Conservation (phyloP, 1,140 invertebrate species). For the Cotesia chilonis region DNA sequence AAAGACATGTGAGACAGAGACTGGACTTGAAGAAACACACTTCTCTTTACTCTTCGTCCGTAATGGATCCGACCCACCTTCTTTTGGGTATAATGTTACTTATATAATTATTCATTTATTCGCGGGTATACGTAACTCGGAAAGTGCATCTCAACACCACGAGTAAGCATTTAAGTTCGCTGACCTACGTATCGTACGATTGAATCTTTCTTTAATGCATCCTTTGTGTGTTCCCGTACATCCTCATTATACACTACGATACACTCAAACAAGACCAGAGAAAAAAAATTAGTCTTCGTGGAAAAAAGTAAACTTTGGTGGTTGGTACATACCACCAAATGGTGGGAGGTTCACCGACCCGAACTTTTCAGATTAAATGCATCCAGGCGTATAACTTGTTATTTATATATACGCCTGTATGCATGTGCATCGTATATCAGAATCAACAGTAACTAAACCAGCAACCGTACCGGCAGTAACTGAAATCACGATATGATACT, state of each 20-base stretch:
- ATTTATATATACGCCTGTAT: background rate
- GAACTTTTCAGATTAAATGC: constrained; percentile 43
- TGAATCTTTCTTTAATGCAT: constrained; percentile 32
- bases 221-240: constrained; percentile 28
- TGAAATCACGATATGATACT: constrained; percentile 6
- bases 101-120: no score
- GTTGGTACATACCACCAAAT: background rate
- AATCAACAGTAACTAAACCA: background rate
- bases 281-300: constrained; percentile 24
- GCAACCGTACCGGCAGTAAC: background rate
- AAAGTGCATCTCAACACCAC: constrained; percentile 7
- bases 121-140: background rate
- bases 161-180: constrained; percentile 7
- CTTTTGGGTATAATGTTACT: constrained; percentile 16
- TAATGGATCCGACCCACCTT: constrained; percentile 2
- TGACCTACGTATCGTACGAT: constrained; percentile 25
- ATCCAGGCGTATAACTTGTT: constrained; percentile 37
- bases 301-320: constrained; percentile 28
- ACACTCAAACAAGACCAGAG: constrained; percentile 7
- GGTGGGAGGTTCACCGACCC: constrained; percentile 26
- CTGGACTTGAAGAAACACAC: no score
- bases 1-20: no score
- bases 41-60: no score
- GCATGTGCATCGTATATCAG: background rate
- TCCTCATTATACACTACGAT: constrained; percentile 27